A percentile compares a stretch with the other conserved stretches of the same genome.
phyloP scores from a whole-genome alignment of 2,888 invertebrate genomes.

The Ophonus ardosiacus region DNA sequence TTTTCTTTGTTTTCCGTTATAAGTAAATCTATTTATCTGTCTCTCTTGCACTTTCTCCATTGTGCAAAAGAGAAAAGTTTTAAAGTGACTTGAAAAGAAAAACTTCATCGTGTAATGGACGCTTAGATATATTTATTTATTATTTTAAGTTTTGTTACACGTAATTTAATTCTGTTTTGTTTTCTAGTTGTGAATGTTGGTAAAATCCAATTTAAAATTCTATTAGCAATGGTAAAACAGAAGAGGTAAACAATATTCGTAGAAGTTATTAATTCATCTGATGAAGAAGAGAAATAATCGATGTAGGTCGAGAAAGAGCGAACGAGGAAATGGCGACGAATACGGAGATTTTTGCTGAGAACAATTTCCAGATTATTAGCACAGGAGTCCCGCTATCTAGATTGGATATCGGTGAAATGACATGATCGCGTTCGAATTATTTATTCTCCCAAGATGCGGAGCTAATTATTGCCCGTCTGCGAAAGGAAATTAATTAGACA shows the following conservation, averaged over 20 bases:
- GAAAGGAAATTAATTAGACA: constrained; percentile 63
- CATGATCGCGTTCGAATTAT: constrained; percentile 61
- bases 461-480: constrained; percentile 59
- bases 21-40: too few relatives aligned
- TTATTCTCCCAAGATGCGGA: constrained; percentile 52
- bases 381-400: constrained; percentile 46
- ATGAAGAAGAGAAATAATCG: constrained; percentile 3
- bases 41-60: too few relatives aligned
- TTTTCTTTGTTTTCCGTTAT: too few relatives aligned
- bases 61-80: too few relatives aligned
- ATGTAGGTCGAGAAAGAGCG: not conserved
- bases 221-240: too few relatives aligned
- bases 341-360: constrained; percentile 28
- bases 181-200: too few relatives aligned
- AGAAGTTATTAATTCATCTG: not conserved
- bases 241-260: not conserved
- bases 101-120: too few relatives aligned
- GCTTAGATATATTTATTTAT: too few relatives aligned
- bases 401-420: constrained; percentile 63
- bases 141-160: too few relatives aligned
- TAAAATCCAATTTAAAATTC: too few relatives aligned
- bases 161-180: too few relatives aligned
- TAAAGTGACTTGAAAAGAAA: too few relatives aligned
- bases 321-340: not conserved
- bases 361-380: constrained; percentile 58